Base-by-base conservation (phyloP, 2,113 vertebrate species). In the Hippocampus barbouri region DNA sequence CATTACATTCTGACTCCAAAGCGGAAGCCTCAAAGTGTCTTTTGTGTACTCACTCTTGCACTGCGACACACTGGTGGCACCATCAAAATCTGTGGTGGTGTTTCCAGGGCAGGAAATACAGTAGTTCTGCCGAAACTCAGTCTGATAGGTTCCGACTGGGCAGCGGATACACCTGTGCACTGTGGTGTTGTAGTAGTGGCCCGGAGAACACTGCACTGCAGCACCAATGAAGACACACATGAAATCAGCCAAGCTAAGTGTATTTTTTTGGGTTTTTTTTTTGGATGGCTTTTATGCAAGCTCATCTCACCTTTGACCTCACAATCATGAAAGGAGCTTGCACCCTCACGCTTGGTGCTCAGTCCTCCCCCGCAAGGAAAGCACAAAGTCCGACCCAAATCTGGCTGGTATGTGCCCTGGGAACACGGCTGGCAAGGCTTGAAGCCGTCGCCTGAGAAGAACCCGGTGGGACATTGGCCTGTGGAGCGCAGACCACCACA, bases 81-180 rank as follows among this genome's bases (percentile, higher is more conserved):
- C 97, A 0, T 98, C 96, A 0, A 98, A 99, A 90, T 99, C 97
- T 0, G 96, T 97, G 87, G 95, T 97, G 72, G 97, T 98, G 90
- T 98, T 98, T 73, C 97, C 97, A 0, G 97, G 96, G 61, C 97
- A 99, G 85, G 95, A 78, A 43, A 97, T 96, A 64, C 97, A 99
- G 90, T 96, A 97, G 82, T 99, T 99, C 91, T 99, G 97, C 11
- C 96, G 92, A 61, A 98, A 98, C 73, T 99, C 96, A 0, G 95
- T 96, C 88, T 98, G 97, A 83, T 98, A 98, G 73, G 96, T 97
- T 47, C 95, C 96, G 81, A 95, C 81, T 1, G 95, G 88, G 68
- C 97, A 99, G 87, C 96, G 97, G 90, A 98, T 98, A 63, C 97
- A 98, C 65, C 96, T 94, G 51, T 99, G 97, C 2, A 95, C 94